Percentiles rank a stretch among this genome's conserved stretches.
These are phyloP conservation scores for Hormaphis cornu DNA, from an alignment of 1,140 invertebrate species.

Conservation along the genomic window DNA sequence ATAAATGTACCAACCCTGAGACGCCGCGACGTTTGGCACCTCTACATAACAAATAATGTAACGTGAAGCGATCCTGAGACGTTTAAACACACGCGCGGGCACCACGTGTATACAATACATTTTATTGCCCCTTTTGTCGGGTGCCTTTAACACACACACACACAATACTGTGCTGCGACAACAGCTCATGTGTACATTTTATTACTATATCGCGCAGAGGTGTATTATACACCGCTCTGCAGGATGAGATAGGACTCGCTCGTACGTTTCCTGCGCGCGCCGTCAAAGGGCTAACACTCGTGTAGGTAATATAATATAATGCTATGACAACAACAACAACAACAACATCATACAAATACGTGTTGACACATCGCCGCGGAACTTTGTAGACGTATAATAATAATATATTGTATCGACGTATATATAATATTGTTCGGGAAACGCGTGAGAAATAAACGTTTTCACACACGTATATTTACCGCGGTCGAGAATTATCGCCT, in stretches of 20 bases:
- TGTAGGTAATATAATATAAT: too few species aligned
- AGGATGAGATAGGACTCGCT: too few species aligned
- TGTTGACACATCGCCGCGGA: not conserved
- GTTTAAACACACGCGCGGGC: too few species aligned
- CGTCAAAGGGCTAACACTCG: not conserved
- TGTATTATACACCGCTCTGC: too few species aligned
- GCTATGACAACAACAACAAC: not conserved
- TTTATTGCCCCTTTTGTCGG: conserved; percentile 21
- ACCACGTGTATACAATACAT: too few species aligned
- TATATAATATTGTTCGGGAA: not conserved
- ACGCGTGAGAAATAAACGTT: not conserved
- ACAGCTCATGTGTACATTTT: not conserved
- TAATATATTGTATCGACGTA: too few species aligned
- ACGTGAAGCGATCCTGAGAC: too few species aligned
- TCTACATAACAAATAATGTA: too few species aligned
- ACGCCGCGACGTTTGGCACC: too few species aligned
- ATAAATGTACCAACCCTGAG: too few species aligned
- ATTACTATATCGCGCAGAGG: not conserved
- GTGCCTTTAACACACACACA: not conserved
- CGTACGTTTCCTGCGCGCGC: not conserved
- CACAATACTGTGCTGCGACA: not conserved
- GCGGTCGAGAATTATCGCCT: too few species aligned
- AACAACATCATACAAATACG: conserved; percentile 1
- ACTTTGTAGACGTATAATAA: not conserved
- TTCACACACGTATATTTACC: not conserved